These are phyloP conservation scores for Unio delphinus DNA, from an alignment of 2,888 invertebrate species.

Conservation along the genomic window DNA sequence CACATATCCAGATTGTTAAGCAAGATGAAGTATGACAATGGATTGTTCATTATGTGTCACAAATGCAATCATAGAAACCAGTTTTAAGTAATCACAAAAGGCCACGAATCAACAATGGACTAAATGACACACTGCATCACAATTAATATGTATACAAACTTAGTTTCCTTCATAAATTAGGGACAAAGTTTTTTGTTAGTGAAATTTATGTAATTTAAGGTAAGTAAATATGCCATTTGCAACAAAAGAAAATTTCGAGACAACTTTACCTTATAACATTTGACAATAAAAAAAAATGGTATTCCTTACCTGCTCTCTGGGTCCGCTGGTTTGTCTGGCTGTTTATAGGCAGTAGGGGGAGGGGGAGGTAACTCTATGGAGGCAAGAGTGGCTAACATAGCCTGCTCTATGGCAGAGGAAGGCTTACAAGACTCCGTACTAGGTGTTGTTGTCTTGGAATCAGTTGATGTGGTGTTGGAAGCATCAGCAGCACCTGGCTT, in stretches of 20 bases:
- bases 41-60: too few species aligned
- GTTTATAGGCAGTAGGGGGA: slow-evolving; percentile 22
- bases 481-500: slow-evolving; percentile 5
- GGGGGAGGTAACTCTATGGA: slow-evolving; percentile 79
- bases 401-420: slow-evolving; percentile 81
- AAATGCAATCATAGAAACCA: too few species aligned
- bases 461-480: slow-evolving; percentile 17
- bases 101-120: background rate
- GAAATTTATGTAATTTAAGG: too few species aligned
- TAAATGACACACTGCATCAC: background rate
- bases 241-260: background rate
- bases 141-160: too few species aligned
- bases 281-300: background rate
- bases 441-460: slow-evolving; percentile 1
- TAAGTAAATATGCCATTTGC: background rate
- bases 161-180: too few species aligned
- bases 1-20: too few species aligned
- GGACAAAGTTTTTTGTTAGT: too few species aligned
- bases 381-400: slow-evolving; percentile 95
- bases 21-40: too few species aligned
- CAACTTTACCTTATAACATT: background rate
- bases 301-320: slow-evolving; percentile 33
- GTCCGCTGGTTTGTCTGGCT: slow-evolving; percentile 24
- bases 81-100: background rate
- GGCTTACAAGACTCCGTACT: slow-evolving; percentile 48